These are phyloP conservation scores for Notolepis coatsorum DNA, from an alignment of 2,797 vertebrate species.

Conservation along the genomic window DNA sequence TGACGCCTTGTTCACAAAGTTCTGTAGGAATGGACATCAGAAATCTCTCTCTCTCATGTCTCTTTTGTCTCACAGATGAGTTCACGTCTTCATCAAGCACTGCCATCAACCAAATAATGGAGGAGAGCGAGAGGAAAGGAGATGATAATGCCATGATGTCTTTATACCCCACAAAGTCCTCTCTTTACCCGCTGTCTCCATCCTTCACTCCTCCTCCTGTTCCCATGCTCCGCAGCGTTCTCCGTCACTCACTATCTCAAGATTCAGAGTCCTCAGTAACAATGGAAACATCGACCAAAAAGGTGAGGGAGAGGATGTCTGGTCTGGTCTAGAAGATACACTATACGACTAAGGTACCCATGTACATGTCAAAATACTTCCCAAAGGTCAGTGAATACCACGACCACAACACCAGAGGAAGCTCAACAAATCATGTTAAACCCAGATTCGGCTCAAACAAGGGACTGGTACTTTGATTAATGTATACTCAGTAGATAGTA, in stretches of 20 bases:
- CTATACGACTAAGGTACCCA: no score
- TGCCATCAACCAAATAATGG: slow-evolving; percentile 25
- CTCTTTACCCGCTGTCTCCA: slow-evolving; percentile 25
- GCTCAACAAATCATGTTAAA: no score
- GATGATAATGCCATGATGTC: slow-evolving; percentile 3
- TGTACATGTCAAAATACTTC: no score
- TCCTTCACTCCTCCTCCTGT: slow-evolving; percentile 15
- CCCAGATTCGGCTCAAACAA: no score
- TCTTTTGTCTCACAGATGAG: slow-evolving; percentile 23
- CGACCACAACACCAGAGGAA: no score
- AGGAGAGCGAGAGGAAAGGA: slow-evolving; percentile 32
- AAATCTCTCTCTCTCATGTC: slow-evolving; percentile 4
- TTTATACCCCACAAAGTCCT: slow-evolving; percentile 1
- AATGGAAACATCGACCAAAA: slow-evolving; percentile 76
- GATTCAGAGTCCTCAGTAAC: slow-evolving; percentile 70
- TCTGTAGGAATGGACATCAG: neutral
- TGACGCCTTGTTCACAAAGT: no score
- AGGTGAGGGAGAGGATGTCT: slow-evolving; percentile 62
- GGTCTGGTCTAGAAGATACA: no score
- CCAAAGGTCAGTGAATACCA: no score
- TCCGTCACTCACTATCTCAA: slow-evolving; percentile 71
- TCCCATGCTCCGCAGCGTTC: slow-evolving; percentile 53
- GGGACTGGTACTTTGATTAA: no score
- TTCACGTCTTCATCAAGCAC: slow-evolving; percentile 6
- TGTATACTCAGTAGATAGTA: no score